Evolutionary conservation across 23 tunicate genomes (phyloP), one percentile per base, ranked within the genome.

Genomic region (Trididemnum clinides): DNA sequence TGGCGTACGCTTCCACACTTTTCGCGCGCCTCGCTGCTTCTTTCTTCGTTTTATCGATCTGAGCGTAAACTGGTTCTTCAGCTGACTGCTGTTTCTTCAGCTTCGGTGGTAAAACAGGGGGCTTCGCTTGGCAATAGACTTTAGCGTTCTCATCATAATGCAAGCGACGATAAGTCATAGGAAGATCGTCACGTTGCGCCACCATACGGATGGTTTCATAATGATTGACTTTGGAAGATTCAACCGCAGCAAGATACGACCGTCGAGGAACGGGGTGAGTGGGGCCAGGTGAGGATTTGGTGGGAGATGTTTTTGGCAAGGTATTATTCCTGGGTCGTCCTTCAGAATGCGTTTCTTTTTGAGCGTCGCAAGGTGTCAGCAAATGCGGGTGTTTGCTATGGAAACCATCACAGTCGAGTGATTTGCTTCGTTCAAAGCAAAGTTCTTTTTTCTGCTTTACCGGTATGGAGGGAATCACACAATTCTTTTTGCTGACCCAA

Each of bases 181-280:
- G 10, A 7, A 7, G 7, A 4, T 70, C 22, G n/a, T 59, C 66
- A 15, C 66, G 5, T 10, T 59, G 66, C 66, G 66, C 23, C 21
- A 28, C 66, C 5, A 10, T 10, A 19, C 22, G 21, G 5, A 59
- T 28, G 22, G 66, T 59, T 59, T 59, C 66, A 59, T 59, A 59
- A 28, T 29, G 28, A 12, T 35, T 54, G 37, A 33, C 32, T 50
- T 64, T 83, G 54, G 58, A 72, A 33, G 88, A 75, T 32, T 90
- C 95, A n/a, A 85, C 86, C 2, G 95, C 95, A 12, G 89, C 80
- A 19, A 90, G 62, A 59, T 90, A 85, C 25, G 95, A 90, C 58
- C 88, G 72, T 78, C 94, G 77, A 1, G 94, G 94, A 32, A 85
- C 57, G 23, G 94, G 88, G 49, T 54, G 51, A 2, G 94, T 82